A percentile compares a stretch with the other conserved stretches of the same genome.
Conservation (phyloP, 1,140 invertebrate species). For the Ceratina australensis region DNA sequence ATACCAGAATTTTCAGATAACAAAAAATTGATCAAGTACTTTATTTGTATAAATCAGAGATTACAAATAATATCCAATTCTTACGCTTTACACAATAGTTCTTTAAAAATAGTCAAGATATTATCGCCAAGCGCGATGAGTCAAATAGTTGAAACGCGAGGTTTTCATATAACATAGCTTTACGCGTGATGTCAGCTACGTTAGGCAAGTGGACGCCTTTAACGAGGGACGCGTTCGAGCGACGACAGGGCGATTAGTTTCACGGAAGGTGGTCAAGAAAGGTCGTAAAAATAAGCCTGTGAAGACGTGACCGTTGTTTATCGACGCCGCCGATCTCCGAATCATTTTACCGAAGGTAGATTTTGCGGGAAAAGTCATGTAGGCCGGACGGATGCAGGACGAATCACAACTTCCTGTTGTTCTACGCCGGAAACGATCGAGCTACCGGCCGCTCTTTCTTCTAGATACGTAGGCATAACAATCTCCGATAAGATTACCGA, state of each 20-base stretch:
- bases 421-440: constrained; percentile 34
- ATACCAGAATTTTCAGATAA: too few relatives aligned
- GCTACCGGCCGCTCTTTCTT: constrained; percentile 24
- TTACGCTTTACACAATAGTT: not conserved
- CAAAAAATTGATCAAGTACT: too few relatives aligned
- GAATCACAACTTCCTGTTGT: constrained; percentile 43
- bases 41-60: too few relatives aligned
- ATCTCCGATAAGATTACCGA: constrained; percentile 42
- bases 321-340: constrained; percentile 21
- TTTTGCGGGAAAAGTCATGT: constrained; percentile 50
- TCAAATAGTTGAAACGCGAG: not conserved
- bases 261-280: constrained; percentile 48
- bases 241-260: constrained; percentile 61
- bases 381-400: constrained; percentile 41
- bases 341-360: constrained; percentile 11
- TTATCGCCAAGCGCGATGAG: not conserved
- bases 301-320: constrained; percentile 18
- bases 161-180: not conserved
- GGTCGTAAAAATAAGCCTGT: constrained; percentile 29
- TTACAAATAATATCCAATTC: too few relatives aligned
- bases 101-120: not conserved
- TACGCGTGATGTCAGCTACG: too few relatives aligned
- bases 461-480: constrained; percentile 19
- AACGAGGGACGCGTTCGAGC: constrained; percentile 24
- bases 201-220: constrained; percentile 3